Evolutionary conservation across 2,888 invertebrate genomes (phyloP), one percentile per base, ranked within the genome.

Genomic region (Nesidiocoris tenuis): DNA sequence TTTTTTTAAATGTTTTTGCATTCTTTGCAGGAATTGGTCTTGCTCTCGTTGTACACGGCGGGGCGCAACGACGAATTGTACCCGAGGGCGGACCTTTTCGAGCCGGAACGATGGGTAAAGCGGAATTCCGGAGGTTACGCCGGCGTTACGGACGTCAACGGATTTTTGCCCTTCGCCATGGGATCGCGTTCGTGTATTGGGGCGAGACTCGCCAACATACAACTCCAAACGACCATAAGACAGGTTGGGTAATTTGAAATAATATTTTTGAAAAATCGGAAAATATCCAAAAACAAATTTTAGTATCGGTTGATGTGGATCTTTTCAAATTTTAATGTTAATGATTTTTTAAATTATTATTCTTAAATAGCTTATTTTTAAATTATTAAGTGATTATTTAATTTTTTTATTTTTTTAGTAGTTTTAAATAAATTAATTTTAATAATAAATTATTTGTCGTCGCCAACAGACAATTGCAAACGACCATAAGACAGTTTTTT

Each of bases 161-260:
- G 82, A 80, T 61, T 54, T 19, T 24, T 70, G 0, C 95, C 95
- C 2, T 95, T 95, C 83, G 93, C 93, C 0, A 85, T 93, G 78
- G 95, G 95, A 0, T 87, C 89, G 21, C 87, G 95, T 77, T 91
- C 93, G 17, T 95, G 95, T 82, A 88, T 95, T 79, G 95, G 95
- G 0, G 89, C 88, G 81, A 91, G 91, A 82, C 86, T 95, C 79
- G 94, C 95, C 0, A 90, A 92, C 82, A 84, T 87, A 64, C 93
- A 94, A 84, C 86, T 95, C 81, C 86, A 88, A 77, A 85, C 90
- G 61, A 85, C 92, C 12, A 82, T 93, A 61, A 85, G 85, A 23
- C 87, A 90, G 86, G 91, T 91, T 85, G 82, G 79, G 79, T 59
- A 17, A n/a, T n/a, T n/a, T n/a, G n/a, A n/a, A n/a, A n/a, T n/a